Conservation (phyloP, 2,888 invertebrate genomes). For the Heliothis peltigera region DNA sequence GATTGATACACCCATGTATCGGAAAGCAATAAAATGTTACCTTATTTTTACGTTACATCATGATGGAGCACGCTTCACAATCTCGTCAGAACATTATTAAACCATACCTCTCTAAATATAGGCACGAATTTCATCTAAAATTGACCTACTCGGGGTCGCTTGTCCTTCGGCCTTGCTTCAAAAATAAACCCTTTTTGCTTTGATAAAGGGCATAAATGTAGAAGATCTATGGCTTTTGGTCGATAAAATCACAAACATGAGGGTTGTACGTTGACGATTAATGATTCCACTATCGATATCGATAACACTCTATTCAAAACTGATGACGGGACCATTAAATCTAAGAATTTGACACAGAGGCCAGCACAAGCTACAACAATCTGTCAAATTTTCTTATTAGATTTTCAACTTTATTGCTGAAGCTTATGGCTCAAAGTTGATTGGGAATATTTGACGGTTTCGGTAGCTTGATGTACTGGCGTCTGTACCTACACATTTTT, state of each 20-base stretch:
- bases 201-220: slow-evolving; percentile 38
- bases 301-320: slow-evolving; percentile 40
- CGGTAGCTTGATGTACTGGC: no score
- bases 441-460: no score
- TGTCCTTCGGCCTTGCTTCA: neutral
- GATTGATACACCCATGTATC: no score
- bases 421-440: no score
- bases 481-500: no score
- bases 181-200: slow-evolving; percentile 17
- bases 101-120: slow-evolving; percentile 11
- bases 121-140: slow-evolving; percentile 24
- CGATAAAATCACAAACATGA: slow-evolving; percentile 30
- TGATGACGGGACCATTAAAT: neutral
- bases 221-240: slow-evolving; percentile 24
- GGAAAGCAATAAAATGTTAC: slow-evolving; percentile 11
- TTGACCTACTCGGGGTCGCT: neutral
- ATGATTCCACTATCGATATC: slow-evolving; percentile 37
- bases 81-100: neutral
- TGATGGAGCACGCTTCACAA: neutral
- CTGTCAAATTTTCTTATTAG: no score
- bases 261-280: slow-evolving; percentile 41
- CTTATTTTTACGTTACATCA: slow-evolving; percentile 5
- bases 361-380: no score
- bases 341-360: no score
- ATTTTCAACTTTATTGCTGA: no score